phyloP scores from a whole-genome alignment of 2,888 invertebrate species.

The Epirrita christyi region DNA sequence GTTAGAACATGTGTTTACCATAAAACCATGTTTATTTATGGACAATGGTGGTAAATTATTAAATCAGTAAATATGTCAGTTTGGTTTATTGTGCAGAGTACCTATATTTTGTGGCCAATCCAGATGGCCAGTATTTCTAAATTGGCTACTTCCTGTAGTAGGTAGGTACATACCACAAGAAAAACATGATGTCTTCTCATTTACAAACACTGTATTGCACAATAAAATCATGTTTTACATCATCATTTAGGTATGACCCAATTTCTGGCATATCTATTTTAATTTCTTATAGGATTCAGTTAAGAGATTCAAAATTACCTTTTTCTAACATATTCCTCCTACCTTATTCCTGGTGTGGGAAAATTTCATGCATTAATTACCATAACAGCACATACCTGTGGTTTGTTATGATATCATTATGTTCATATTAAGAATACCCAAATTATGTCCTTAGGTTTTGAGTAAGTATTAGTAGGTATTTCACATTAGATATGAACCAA shows the following conservation, averaged over 20 bases:
- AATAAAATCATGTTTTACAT: conserved; percentile 60
- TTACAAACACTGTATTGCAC: conserved; percentile 59
- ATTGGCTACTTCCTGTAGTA: conserved; percentile 30
- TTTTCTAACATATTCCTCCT: no score
- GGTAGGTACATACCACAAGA: conserved; percentile 16
- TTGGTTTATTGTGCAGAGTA: neutral
- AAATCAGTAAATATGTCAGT: neutral
- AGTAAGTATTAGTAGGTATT: no score
- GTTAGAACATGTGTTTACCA: conserved; percentile 43
- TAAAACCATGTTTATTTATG: neutral
- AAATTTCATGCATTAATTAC: no score
- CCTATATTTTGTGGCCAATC: neutral
- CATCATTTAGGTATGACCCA: conserved; percentile 34
- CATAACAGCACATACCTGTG: no score
- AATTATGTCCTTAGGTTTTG: no score
- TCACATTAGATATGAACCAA: no score
- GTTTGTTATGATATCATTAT: no score
- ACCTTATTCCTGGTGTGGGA: no score
- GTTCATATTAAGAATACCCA: no score
- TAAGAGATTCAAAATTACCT: neutral
- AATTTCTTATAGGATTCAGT: conserved; percentile 13
- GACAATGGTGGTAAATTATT: neutral
- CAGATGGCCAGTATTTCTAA: neutral
- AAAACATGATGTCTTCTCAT: conserved; percentile 34
- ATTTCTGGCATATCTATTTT: neutral